Base-by-base conservation (phyloP, 2,797 vertebrate genomes). In the Eulemur albifrons region DNA sequence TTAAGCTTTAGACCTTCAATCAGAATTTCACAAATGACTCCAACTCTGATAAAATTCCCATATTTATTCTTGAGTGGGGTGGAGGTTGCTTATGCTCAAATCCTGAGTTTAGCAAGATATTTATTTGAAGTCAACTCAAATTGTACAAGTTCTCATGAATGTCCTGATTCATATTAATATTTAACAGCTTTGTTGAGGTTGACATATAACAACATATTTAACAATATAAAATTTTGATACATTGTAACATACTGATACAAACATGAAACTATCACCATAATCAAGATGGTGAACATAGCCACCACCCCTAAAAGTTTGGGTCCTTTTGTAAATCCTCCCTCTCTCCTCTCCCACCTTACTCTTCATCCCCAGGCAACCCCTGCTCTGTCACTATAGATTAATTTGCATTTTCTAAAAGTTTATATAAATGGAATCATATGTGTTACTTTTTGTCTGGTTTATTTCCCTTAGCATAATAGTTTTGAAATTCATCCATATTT, bases 401-500 rank as follows among this genome's bases (percentile, higher is more conserved):
- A 14, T 92, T 72, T 80, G 21, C 8, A 27, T 84, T 81, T 94
- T 67, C 38, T 92, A 84, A 43, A 83, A 81, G 80, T 92, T 81
- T 95, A 54, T 54, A 50, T 76, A 81, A 86, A 90, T 90, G 35
- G 30, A 94, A 27, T 93, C 14, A 20, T 72, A 45, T 73, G 12
- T 57, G 89, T 88, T 90, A 45, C 2, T 2, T 38, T 93, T 95
- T 88, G 32, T 27, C 45, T 87, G 14, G 25, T 13, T 93, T 85
- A 85, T 94, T 86, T 94, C 40, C 57, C 12, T 75, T 11, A 40
- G 8, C 3, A 20, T 59, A 75, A 61, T 59, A 85, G 30, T 82
- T 95, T 83, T 94, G 23, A 86, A 83, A 94, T 69, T n/a, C 8
- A 88, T 40, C 10, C n/a, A n/a, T 43, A 52, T 84, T 75, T 87